Conservation (phyloP, 2,113 vertebrate genomes). For the Sakesphorus luctuosus region DNA sequence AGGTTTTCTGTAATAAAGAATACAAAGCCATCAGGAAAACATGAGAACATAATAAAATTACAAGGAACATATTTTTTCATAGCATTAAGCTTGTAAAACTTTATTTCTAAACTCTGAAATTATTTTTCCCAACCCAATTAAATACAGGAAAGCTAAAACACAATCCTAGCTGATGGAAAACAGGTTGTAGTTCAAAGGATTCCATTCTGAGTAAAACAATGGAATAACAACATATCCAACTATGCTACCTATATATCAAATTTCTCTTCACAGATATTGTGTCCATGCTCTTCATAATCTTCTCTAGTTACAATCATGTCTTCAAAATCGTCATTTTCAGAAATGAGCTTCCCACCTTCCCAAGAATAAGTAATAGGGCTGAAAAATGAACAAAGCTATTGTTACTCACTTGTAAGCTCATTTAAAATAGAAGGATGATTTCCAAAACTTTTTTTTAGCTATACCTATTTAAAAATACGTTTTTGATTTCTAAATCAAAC, state of each 20-base stretch:
- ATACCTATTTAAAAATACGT: background rate
- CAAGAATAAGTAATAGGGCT: slow-evolving; percentile 93
- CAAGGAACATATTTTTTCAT: background rate
- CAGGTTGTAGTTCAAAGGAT: background rate
- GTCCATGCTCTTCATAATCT: slow-evolving; percentile 97
- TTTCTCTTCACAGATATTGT: slow-evolving; percentile 94
- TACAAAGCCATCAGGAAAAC: background rate
- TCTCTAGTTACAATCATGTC: slow-evolving; percentile 96
- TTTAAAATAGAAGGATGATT: background rate
- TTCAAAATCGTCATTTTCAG: slow-evolving; percentile 94
- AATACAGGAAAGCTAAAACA: slow-evolving; percentile 61
- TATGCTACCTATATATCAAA: slow-evolving; percentile 88
- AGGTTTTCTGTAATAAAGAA: background rate
- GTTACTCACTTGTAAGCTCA: background rate
- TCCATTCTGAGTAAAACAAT: slow-evolving; percentile 17
- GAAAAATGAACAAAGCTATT: slow-evolving; percentile 42
- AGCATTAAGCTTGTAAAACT: background rate
- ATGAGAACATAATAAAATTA: background rate
- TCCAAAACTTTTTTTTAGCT: background rate
- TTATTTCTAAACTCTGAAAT: slow-evolving; percentile 8
- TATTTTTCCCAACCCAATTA: background rate
- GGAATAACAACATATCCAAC: background rate
- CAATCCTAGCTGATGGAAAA: slow-evolving; percentile 38
- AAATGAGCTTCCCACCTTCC: slow-evolving; percentile 95
- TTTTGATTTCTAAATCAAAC: background rate